Base-by-base conservation (phyloP, 2,888 invertebrate genomes). In the Mythimna pallens region DNA sequence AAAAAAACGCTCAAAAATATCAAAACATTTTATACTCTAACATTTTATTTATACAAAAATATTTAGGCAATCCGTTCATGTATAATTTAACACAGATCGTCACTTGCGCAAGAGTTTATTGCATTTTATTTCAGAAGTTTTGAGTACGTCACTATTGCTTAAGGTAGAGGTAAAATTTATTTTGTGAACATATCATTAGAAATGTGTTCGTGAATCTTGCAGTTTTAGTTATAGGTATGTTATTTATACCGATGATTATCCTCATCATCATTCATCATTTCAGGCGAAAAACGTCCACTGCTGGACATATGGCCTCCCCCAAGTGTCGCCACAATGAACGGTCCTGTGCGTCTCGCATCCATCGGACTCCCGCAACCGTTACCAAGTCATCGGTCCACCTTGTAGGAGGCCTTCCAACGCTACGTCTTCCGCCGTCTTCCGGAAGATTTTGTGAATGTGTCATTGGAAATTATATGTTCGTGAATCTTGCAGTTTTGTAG, bases 81-180 rank as follows among this genome's bases (percentile, higher is more conserved):
- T 25, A 30, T 58, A 40, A 58, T 59, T n/a, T 59, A 66, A 47
- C 68, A 63, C 25, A 70, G 40, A 34, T 80, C 76, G 54, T 36
- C 63, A 20, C 55, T 64, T 80, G 76, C 76, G 78, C 63, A 78
- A 75, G 58, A 50, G 43, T 80, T 75, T 64, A 70, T 75, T 78
- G 81, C 69, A 75, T 70, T 80, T 78, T 75, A 75, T 70, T 78
- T 75, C 22, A n/a, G 14, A 58, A 22, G n/a, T 62, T 34, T 36
- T 65, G 22, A 40, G 50, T 36, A 12, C 25, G 36, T 30, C 10
- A 43, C 50, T 36, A 12, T 57, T 57, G 55, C 67, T 52, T 30
- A 14, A 52, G 54, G 40, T 22, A 14, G 12, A 52, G 5, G 55
- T 79, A 55, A 55, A 78, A 25, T 20, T 59, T 30, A 57, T 25